Base-by-base conservation (phyloP, 2,888 invertebrate genomes). In the Muschampia plurimacula region DNA sequence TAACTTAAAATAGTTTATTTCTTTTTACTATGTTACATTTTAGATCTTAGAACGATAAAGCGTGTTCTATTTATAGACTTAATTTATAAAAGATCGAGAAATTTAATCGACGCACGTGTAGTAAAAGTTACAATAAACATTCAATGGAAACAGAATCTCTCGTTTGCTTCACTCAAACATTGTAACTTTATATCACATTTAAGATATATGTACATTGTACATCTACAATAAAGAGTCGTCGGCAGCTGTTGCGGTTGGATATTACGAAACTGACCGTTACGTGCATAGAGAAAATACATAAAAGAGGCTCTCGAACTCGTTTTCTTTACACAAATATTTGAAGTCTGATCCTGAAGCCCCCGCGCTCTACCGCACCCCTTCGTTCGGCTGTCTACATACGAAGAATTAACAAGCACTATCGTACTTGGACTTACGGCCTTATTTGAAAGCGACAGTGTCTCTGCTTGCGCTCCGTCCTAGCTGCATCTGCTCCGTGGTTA, bases 191-290 rank as follows among this genome's bases (percentile, higher is more conserved):
- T 55, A 55, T 55, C 9, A 10, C 15, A 22, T 55, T 22, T 55
- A 52, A 12, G 46, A 22, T 55, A 22, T 22, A 55, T 44, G 44
- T 44, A 12, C 9, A n/a, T 55, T 44, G 44, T 44, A 12, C 9
- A n/a, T 55, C 52, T 15, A 22, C 15, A 55, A 55, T 22, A 55
- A 55, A 28, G 52, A 57, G 57, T 22, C 10, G 15, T 57, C 28
- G 57, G 57, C 57, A 57, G 57, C 57, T 57, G 57, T 57, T 57
- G 22, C 9, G 55, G 55, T 22, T 55, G 55, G 55, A 55, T 15
- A 55, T 28, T 55, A 28, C 5, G 52, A 22, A 9, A 22, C 52
- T 55, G 15, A 15, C 52, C 52, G 22, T 22, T n/a, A 22, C 8
- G 15, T 55, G 2, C 52, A 22, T 9, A 55, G 52, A 22, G 52